Conservation (phyloP, 2,888 invertebrate genomes). For the Yponomeuta cagnagella region DNA sequence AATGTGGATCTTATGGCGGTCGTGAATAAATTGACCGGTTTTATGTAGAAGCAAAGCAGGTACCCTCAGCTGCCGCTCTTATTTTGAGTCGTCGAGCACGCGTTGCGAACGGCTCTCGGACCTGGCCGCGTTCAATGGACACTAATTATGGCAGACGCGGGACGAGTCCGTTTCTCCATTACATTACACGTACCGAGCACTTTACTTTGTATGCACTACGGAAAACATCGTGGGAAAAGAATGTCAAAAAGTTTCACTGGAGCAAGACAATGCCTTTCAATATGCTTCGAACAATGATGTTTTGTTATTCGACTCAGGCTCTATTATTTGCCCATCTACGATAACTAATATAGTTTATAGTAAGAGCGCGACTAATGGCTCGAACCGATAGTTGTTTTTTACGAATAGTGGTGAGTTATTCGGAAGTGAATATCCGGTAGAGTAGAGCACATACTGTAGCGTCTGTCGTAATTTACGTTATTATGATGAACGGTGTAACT, state of each 20-base stretch:
- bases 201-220: constrained; percentile 23
- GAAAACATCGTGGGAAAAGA: constrained; percentile 51
- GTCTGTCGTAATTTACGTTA: constrained; percentile 47
- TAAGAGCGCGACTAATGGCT: constrained; percentile 47
- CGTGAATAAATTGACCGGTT: constrained; percentile 14
- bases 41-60: background rate
- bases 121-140: constrained; percentile 40
- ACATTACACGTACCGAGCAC: constrained; percentile 7
- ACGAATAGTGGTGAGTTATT: constrained; percentile 29
- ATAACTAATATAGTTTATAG: constrained; percentile 2
- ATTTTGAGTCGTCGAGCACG: constrained; percentile 49
- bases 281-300: constrained; percentile 33
- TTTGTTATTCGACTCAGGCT: constrained; percentile 8
- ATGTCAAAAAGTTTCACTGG: constrained; percentile 26
- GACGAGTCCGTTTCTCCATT: constrained; percentile 6
- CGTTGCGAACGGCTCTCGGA: constrained; percentile 33
- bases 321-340: constrained; percentile 1
- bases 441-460: constrained; percentile 42
- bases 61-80: constrained; percentile 35
- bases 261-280: constrained; percentile 27
- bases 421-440: constrained; percentile 45
- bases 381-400: constrained; percentile 35
- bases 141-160: constrained; percentile 51
- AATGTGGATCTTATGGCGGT: background rate
- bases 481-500: constrained; percentile 28